A percentile compares a stretch with the other conserved stretches of the same genome.
Evolutionary conservation across 2,113 vertebrate genomes (phyloP).

Genomic region (Hypomesus transpacificus): DNA sequence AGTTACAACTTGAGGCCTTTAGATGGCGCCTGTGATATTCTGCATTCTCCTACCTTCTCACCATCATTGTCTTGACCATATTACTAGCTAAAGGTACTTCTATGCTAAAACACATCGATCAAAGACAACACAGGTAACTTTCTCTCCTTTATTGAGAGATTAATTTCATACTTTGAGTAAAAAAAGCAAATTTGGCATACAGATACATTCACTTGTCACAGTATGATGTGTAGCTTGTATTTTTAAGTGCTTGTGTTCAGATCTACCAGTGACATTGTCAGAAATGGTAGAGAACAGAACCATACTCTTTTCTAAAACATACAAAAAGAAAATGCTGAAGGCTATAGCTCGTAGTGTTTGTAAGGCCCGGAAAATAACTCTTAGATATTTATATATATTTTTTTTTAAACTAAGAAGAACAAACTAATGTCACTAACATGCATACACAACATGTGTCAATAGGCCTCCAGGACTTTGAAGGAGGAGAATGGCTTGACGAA

Average conservation of each 20-base stretch:
- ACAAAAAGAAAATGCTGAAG: conserved; percentile 33
- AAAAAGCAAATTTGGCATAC: conserved; percentile 76
- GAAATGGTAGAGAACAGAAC: conserved; percentile 48
- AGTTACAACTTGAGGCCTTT: neutral
- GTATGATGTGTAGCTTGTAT: conserved; percentile 57
- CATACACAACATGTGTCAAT: conserved; percentile 95
- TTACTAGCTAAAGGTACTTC: no score
- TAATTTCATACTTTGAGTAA: conserved; percentile 54
- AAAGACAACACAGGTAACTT: conserved; percentile 13
- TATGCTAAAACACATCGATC: no score
- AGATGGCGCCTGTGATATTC: neutral
- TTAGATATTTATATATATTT: conserved; percentile 15
- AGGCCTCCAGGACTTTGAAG: conserved; percentile 98
- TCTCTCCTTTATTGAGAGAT: conserved; percentile 61
- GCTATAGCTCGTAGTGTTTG: conserved; percentile 39
- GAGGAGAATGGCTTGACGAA: conserved; percentile 99
- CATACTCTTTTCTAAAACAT: conserved; percentile 43
- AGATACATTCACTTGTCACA: conserved; percentile 90
- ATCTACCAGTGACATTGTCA: conserved; percentile 38
- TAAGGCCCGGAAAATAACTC: conserved; percentile 52
- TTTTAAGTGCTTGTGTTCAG: conserved; percentile 52
- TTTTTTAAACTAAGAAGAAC: conserved; percentile 44
- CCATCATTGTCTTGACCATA: neutral
- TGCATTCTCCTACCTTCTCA: neutral
- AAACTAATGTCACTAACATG: conserved; percentile 82